These are phyloP conservation scores for Ciconia nigra DNA, from an alignment of 2,797 vertebrate genomes.

Conservation along the genomic window DNA sequence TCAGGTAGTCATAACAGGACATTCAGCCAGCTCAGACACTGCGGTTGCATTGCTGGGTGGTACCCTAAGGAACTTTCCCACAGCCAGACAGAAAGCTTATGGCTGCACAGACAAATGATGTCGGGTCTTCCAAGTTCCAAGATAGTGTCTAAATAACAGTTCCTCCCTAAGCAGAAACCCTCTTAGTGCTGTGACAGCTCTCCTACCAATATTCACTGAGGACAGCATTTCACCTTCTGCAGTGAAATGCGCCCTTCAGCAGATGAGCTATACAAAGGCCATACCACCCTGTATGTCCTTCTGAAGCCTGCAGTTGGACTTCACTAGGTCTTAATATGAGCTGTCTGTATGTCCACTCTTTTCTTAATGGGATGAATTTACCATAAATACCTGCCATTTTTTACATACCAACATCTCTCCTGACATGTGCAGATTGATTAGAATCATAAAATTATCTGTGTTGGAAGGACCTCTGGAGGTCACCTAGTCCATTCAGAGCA, in stretches of 20 bases:
- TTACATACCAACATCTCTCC: not conserved
- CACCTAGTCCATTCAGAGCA: not conserved
- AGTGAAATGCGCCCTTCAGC: not conserved
- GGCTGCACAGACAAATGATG: not conserved
- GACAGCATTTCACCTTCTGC: not conserved
- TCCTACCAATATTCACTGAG: not conserved
- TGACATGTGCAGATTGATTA: not conserved
- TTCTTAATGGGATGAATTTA: not conserved
- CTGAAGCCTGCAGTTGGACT: not conserved
- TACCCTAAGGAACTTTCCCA: not conserved
- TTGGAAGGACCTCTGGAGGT: not conserved
- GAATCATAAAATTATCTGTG: not conserved
- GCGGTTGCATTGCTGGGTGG: not conserved
- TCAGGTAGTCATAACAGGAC: not conserved
- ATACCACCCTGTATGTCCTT: accelerated
- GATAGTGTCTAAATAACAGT: not conserved
- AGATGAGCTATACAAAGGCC: not conserved
- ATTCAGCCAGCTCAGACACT: not conserved
- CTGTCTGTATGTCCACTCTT: not conserved
- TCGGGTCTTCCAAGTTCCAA: not conserved
- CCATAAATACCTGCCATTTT: not conserved
- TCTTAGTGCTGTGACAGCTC: not conserved
- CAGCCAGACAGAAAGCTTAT: not conserved
- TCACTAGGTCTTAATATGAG: not conserved
- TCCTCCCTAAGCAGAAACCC: not conserved